These are phyloP conservation scores for Phocoena phocoena DNA, from an alignment of 2,113 vertebrate genomes.

Conservation along the genomic window DNA sequence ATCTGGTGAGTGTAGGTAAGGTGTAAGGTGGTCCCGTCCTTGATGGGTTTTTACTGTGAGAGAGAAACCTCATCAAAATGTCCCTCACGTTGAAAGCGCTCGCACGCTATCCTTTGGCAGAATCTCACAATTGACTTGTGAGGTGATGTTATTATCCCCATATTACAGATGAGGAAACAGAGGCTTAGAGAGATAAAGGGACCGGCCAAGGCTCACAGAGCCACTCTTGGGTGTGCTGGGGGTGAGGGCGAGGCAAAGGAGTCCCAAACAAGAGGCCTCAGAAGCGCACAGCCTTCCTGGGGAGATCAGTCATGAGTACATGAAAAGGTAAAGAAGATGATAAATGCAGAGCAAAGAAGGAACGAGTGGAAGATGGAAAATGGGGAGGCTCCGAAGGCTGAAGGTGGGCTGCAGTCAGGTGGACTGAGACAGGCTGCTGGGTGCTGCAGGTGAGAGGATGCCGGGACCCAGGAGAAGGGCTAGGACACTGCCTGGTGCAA, in stretches of 20 bases:
- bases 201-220: neutral
- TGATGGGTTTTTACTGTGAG: neutral
- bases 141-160: neutral
- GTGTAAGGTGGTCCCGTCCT: neutral
- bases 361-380: neutral
- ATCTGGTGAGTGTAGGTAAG: neutral
- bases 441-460: neutral
- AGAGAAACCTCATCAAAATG: neutral
- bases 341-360: neutral
- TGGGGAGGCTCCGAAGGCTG: neutral
- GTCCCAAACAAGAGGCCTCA: no score
- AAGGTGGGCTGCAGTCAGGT: neutral
- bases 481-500: neutral
- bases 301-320: neutral
- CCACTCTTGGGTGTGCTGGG: neutral
- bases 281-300: neutral
- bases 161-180: neutral
- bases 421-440: neutral
- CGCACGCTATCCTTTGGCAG: neutral
- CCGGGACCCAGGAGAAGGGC: neutral
- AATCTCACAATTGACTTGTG: neutral
- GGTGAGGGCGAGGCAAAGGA: neutral
- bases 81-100: accelerated
- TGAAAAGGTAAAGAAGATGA: neutral
- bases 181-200: neutral